Percentiles rank a stretch among this genome's conserved stretches.
Conservation (phyloP, 64 coral and sea anemone species). For the Pocillopora verrucosa region DNA sequence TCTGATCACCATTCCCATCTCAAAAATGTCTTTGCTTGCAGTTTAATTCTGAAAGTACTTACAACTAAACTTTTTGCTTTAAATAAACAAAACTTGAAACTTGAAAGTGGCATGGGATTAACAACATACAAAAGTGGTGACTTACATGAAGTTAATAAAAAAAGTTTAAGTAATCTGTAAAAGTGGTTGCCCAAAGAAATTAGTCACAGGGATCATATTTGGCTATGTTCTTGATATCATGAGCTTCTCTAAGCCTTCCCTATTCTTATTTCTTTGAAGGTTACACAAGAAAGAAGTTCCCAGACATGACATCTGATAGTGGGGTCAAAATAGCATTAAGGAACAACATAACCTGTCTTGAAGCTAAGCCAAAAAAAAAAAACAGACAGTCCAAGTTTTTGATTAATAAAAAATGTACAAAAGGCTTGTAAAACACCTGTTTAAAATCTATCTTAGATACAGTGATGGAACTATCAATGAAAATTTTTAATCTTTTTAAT, state of each 20-base stretch:
- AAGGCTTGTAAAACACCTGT: conserved; percentile 18
- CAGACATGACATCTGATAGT: conserved; percentile 26
- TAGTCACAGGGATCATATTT: conserved; percentile 12
- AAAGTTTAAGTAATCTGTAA: too few species aligned
- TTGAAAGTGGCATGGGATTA: too few species aligned
- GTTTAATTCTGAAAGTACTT: too few species aligned
- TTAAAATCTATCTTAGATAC: background rate
- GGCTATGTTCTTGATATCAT: conserved; percentile 12
- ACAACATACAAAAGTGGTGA: too few species aligned
- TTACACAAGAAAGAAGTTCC: conserved; percentile 9
- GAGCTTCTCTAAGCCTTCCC: background rate
- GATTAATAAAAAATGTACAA: background rate
- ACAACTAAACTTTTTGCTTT: too few species aligned
- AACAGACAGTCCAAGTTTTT: conserved; percentile 4
- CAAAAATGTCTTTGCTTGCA: too few species aligned
- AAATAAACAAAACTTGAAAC: too few species aligned
- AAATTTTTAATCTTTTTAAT: conserved; percentile 4
- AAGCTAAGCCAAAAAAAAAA: conserved; percentile 26
- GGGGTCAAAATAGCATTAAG: conserved; percentile 8
- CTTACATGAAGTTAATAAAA: too few species aligned
- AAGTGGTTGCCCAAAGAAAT: background rate
- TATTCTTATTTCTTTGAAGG: conserved; percentile 21
- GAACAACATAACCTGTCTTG: conserved; percentile 48
- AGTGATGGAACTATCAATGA: background rate
- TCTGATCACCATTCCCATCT: too few species aligned